Conservation (phyloP, 2,888 invertebrate species). For the Willowsia nigromaculata region DNA sequence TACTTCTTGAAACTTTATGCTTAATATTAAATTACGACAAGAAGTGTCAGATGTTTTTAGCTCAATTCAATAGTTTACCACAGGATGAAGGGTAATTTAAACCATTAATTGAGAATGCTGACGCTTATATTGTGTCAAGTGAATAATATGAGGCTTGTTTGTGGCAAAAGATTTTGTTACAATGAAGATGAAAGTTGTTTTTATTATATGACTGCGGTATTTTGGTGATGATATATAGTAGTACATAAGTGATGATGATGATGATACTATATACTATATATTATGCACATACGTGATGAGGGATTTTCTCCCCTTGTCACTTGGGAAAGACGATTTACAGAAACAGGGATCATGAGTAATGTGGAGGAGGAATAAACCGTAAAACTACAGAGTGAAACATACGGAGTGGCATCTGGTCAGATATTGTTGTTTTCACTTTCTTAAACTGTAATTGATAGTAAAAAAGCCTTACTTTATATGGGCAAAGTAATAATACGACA, state of each 20-base stretch:
- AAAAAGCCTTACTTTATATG: neutral
- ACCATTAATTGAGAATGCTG: neutral
- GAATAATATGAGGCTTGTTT: neutral
- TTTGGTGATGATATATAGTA: neutral
- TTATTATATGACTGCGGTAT: neutral
- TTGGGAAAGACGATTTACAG: conserved; percentile 1
- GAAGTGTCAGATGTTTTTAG: conserved; percentile 29
- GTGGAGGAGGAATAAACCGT: neutral
- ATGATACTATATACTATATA: neutral
- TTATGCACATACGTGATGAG: neutral
- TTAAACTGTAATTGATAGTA: neutral
- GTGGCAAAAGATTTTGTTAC: neutral
- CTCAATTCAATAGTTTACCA: conserved; percentile 45
- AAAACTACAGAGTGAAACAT: conserved; percentile 20
- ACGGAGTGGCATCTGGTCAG: conserved; percentile 8
- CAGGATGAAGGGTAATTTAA: conserved; percentile 18
- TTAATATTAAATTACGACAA: conserved; percentile 13
- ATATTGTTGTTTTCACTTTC: conserved; percentile 45
- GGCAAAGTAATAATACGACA: neutral
- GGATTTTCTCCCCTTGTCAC: conserved; percentile 47
- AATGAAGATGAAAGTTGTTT: conserved; percentile 45
- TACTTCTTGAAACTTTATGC: neutral
- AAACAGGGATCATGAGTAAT: neutral
- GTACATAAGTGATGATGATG: neutral
- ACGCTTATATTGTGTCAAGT: neutral